A percentile compares a stretch with the other conserved stretches of the same genome.
Conservation (phyloP, 2,888 invertebrate genomes). For the Acanthococcus lagerstroemiae region DNA sequence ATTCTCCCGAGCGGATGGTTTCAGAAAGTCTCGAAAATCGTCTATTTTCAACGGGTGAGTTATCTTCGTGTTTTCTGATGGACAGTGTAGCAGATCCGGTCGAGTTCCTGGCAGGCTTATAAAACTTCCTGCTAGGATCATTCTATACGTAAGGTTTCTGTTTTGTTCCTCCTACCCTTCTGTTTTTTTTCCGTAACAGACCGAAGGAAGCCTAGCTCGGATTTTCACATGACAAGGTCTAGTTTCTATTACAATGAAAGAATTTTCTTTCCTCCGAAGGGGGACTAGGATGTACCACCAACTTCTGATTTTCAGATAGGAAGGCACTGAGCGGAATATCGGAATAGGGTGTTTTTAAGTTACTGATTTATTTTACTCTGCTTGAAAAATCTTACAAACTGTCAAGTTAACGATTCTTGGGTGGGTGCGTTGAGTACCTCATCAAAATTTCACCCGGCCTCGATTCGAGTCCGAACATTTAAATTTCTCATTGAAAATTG, state of each 20-base stretch:
- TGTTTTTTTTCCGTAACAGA: no score
- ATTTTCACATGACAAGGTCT: not conserved
- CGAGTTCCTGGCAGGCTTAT: no score
- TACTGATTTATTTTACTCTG: not conserved
- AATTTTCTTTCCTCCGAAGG: not conserved
- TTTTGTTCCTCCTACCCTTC: no score
- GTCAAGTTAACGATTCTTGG: not conserved
- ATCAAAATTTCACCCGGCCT: no score
- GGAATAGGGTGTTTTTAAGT: not conserved
- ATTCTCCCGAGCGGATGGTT: conserved; percentile 4
- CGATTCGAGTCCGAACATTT: no score
- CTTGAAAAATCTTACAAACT: not conserved
- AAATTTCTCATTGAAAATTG: no score
- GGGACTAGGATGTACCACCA: not conserved
- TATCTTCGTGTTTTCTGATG: no score
- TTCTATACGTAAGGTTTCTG: no score
- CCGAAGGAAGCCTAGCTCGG: not conserved
- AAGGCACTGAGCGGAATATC: not conserved
- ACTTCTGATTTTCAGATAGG: not conserved
- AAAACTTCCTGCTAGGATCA: no score
- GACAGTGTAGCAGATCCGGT: no score
- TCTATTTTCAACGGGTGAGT: conserved; percentile 14
- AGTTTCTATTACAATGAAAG: not conserved
- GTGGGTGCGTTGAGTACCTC: no score
- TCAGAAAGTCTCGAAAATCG: not conserved